Evolutionary conservation across 2,888 invertebrate genomes (phyloP), one percentile per base, ranked within the genome.

Genomic region (Platycheirus albimanus): DNA sequence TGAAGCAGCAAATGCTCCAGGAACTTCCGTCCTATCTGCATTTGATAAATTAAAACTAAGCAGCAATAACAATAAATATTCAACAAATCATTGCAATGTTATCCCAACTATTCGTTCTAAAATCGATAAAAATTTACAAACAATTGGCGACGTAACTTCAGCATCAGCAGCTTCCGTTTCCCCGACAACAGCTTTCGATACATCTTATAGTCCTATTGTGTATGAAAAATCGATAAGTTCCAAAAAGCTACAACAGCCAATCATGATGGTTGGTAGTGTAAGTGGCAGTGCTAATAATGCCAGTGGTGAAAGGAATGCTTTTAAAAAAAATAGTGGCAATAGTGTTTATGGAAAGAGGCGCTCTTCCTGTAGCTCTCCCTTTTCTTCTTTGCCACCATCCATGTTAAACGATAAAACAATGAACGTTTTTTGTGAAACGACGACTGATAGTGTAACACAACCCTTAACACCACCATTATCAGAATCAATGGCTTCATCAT

Each of bases 1-100:
- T 67, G 72, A 72, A 47, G 63, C 17, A 30, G 63, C 43, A 15
- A 61, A 51, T 47, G 47, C 61, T 51, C 51, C 77, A 20, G 77
- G 72, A 15, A 41, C 43, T 1, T 77, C 67, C 24, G 38, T 67
- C 8, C 51, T 83, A n/a, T 83, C 81, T 20, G 72, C 67, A 5
- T 83, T 83, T 19, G 81, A 83, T 63, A 47, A 83, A 69, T 51
- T 83, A n/a, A 83, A 83, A 51, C 11, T 71, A 51, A 72, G 77
- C 28, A 72, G 63, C 43, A 71, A n/a, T n/a, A 72, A 54, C 24
- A 79, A 74, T 56, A 72, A 58, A 45, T 69, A 54, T 72, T 61
- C 28, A 3, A 13, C 30, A 41, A 77, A 74, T 72, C 66, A n/a
- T n/a, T n/a, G 66, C 13, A 76, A 66, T 41, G 52, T 3, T 36